Conservation (phyloP, 2,888 invertebrate species). For the Spodoptera picta region DNA sequence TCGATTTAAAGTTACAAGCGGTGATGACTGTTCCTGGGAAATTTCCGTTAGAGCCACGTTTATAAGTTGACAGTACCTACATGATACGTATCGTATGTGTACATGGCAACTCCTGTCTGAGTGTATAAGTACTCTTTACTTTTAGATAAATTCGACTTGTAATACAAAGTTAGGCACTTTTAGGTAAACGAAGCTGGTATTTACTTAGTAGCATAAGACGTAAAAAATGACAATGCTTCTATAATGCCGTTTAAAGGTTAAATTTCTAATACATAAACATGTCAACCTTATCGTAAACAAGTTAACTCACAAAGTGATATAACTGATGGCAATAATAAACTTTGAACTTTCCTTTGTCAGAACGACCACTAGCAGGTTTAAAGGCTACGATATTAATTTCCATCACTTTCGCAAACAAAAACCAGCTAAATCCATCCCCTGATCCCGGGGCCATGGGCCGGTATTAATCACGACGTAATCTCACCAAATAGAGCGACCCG, state of each 20-base stretch:
- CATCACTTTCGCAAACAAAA: conserved; percentile 67
- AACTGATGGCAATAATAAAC: conserved; percentile 51
- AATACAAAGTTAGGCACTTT: too few species aligned
- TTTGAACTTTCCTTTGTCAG: conserved; percentile 48
- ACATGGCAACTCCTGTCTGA: too few species aligned
- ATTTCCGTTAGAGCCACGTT: too few species aligned
- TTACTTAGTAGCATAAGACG: too few species aligned
- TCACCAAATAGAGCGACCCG: conserved; percentile 70
- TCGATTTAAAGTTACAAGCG: too few species aligned
- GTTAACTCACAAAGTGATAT: conserved; percentile 50
- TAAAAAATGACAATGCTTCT: conserved; percentile 1
- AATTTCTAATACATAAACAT: conserved; percentile 1
- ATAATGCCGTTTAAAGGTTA: conserved; percentile 16
- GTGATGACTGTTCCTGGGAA: too few species aligned
- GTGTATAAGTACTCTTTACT: too few species aligned
- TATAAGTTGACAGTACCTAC: too few species aligned
- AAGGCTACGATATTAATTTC: conserved; percentile 62
- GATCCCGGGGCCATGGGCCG: conserved; percentile 65
- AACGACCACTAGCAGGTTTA: conserved; percentile 51
- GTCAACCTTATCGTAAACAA: conserved; percentile 18
- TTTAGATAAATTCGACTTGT: too few species aligned
- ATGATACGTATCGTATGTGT: too few species aligned
- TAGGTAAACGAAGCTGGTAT: too few species aligned
- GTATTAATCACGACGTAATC: conserved; percentile 78
- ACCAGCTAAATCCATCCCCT: conserved; percentile 63